Evolutionary conservation across 1,140 invertebrate species (phyloP).

Genomic region (Ridgeia piscesae): DNA sequence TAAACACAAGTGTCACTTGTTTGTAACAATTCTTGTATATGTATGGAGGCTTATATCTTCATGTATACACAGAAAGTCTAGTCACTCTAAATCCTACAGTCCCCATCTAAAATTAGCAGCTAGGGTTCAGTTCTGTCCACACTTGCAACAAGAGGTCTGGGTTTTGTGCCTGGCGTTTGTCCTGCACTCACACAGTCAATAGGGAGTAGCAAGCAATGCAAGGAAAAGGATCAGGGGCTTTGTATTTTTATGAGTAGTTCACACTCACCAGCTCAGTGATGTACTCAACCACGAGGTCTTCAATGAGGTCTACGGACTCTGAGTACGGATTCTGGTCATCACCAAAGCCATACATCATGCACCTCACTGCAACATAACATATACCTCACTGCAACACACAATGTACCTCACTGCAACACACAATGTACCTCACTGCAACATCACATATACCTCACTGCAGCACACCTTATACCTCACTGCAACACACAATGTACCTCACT

Average conservation of each 20-base stretch:
- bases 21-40: too few species aligned
- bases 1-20: too few species aligned
- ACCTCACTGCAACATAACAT: conserved; percentile 54
- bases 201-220: background rate
- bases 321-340: conserved; percentile 99
- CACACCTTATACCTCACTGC: background rate
- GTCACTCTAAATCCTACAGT: too few species aligned
- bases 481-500: background rate
- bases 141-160: too few species aligned
- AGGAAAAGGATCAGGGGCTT: background rate
- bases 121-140: too few species aligned
- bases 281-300: conserved; percentile 97
- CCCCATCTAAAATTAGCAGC: too few species aligned
- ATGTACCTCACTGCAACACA: background rate
- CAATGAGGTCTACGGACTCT: conserved; percentile 95
- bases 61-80: too few species aligned
- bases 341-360: conserved; percentile 99
- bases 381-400: background rate
- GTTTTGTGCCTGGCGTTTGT: too few species aligned
- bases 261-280: conserved; percentile 86
- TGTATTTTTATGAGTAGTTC: background rate
- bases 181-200: too few species aligned
- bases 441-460: background rate
- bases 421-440: background rate
- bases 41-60: too few species aligned